Base-by-base conservation (phyloP, 2,888 invertebrate genomes). In the Coelogynopora nodosa region DNA sequence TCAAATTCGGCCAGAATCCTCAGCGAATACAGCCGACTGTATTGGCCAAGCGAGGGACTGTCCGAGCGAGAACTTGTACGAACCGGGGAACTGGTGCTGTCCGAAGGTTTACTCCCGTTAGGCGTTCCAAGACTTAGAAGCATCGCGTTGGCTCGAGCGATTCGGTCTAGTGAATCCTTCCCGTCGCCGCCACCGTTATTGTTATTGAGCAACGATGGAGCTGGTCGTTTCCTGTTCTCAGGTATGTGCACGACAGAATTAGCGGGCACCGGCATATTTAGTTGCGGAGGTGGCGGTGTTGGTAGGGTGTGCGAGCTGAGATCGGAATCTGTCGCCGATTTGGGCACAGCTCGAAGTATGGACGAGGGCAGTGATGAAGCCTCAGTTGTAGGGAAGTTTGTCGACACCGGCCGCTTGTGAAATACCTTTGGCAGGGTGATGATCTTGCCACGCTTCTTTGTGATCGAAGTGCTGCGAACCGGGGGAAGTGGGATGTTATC, bases 381-480 rank as follows among this genome's bases (percentile, higher is more conserved):
- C 49, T 49, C 10, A 13, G 23, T 23, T 5, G 74, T 74, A 2
- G 2, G 5, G 23, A 74, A 26, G 27, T 2, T 23, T 13, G 23
- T 74, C 5, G 74, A 74, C 2, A 26, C 18, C 5, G 74, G 74
- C 2, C 74, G 18, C 74, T 74, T 5, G 74, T 74, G 74, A 26
- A 74, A 74, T 10, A 74, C 74, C 23, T 74, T 74, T 10, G 74
- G 74, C 74, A 74, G 74, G 23, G 74, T 74, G 18, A 74, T 74
- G 74, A 74, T 74, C 23, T 26, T 13, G 23, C 74, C 74, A 2
- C 74, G 74, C 23, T 74, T 74, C 74, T 74, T 5, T 5, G 74
- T 23, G 5, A 23, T 74, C 2, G 74, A 74, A n/a, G 74, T 74
- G 74, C 18, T 74, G 18, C 74, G 74, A 2, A 74, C 74, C 18